These are phyloP conservation scores for Pharmacophagus antenor DNA, from an alignment of 2,888 invertebrate species.

Conservation along the genomic window DNA sequence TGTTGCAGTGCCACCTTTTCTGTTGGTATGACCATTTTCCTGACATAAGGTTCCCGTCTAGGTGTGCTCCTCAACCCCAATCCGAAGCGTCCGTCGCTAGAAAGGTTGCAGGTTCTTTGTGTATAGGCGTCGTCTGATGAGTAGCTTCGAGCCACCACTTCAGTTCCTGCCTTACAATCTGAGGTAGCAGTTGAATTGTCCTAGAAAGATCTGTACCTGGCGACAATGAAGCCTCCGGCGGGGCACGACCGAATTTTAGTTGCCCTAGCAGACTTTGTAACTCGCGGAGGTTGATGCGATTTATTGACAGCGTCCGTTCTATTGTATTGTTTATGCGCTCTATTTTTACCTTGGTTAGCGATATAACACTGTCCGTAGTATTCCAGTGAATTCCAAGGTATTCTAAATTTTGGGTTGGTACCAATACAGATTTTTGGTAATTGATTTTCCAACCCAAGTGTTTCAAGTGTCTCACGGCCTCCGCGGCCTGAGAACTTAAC, in stretches of 20 bases:
- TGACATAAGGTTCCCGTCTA: not conserved
- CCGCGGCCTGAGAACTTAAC: slow-evolving; percentile 24
- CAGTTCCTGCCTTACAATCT: not conserved
- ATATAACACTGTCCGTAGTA: not conserved
- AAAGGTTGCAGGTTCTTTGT: not conserved
- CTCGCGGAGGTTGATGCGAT: not conserved
- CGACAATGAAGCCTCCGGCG: not conserved
- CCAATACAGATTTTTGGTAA: not conserved
- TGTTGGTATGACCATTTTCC: not conserved
- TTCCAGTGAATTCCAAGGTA: not conserved
- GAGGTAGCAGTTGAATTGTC: not conserved
- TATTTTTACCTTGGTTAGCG: not conserved
- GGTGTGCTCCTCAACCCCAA: not conserved
- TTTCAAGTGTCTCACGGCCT: not conserved
- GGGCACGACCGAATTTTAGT: not conserved
- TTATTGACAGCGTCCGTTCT: not conserved
- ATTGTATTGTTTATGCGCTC: no score
- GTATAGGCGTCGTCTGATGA: no score
- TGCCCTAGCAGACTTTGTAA: not conserved
- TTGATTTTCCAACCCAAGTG: not conserved
- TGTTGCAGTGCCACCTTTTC: not conserved
- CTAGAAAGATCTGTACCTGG: not conserved
- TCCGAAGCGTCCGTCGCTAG: not conserved
- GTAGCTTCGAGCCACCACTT: not conserved
- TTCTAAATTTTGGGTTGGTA: not conserved